Evolutionary conservation across 1,140 invertebrate genomes (phyloP), one percentile per base, ranked within the genome.

Genomic region (Dolichoris vasculosae): DNA sequence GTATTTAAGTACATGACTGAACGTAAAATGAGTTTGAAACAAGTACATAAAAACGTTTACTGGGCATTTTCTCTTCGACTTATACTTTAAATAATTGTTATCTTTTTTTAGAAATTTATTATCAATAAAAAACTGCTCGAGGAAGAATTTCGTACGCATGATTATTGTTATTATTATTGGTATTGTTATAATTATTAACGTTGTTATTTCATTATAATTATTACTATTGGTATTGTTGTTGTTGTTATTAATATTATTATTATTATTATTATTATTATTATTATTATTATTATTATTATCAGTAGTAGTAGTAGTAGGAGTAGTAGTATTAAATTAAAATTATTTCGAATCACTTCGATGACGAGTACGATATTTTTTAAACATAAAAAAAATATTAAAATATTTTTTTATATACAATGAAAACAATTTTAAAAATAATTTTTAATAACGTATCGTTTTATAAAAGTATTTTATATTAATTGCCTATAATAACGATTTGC

Each of bases 11-110:
- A 69, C 67, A 69, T 69, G 32, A 38, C 35, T 69, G n/a, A 69
- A 69, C 35, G 32, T 69, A 69, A 69, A 38, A 59, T 59, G 55
- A 59, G 32, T 69, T 38, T 69, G 35, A 69, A 69, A 69, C 67
- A 69, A 69, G 67, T 38, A 69, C 67, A 69, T 69, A 69, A 69
- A 69, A 69, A 69, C 15, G 67, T 69, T 69, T 69, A 69, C n/a
- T 38, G 32, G 15, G 67, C 15, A 69, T 69, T 20, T 69, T 38
- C 67, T 69, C 67, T 69, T 59, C 32, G 32, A 69, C 35, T 35
- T 30, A 20, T 69, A 23, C 35, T 69, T 59, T 69, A 69, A 69
- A 69, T 38, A 69, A 69, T 69, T 69, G 35, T 38, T 59, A 59
- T 26, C 55, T 30, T 69, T 69, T 69, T 69, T 67, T 30, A 38